Evolutionary conservation across 2,888 invertebrate genomes (phyloP).

Genomic region (Orthonychiurus folsomi): DNA sequence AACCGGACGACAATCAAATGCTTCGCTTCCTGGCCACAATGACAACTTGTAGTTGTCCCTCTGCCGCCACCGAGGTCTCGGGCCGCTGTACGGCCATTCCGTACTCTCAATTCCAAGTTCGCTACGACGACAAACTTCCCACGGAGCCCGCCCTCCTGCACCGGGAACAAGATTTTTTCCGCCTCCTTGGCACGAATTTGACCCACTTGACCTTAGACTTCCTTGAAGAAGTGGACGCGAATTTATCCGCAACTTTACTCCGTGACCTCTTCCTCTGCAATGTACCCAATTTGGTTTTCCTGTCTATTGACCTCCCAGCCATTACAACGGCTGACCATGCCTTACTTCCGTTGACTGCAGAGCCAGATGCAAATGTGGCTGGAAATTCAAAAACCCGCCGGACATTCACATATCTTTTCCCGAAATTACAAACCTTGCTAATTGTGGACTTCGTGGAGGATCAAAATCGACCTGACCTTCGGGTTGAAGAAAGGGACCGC

Average conservation of each 20-base stretch:
- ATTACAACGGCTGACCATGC: conserved; percentile 4
- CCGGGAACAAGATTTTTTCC: conserved; percentile 4
- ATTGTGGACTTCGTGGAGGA: conserved; percentile 6
- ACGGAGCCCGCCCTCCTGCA: neutral
- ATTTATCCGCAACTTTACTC: conserved; percentile 4
- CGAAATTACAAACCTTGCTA: conserved; percentile 7
- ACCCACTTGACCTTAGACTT: conserved; percentile 7
- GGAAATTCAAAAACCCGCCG: neutral
- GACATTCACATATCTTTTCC: neutral
- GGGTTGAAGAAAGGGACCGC: neutral
- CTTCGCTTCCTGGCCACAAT: neutral
- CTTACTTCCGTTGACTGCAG: neutral
- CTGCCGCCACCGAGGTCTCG: neutral
- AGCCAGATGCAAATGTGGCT: neutral
- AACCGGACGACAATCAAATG: neutral
- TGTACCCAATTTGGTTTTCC: conserved; percentile 7
- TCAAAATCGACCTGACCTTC: neutral
- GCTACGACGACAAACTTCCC: conserved; percentile 6
- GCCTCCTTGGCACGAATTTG: neutral
- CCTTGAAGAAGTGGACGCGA: neutral
- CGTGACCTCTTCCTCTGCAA: conserved; percentile 1
- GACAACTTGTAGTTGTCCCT: neutral
- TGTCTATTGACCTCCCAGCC: conserved; percentile 8
- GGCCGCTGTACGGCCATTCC: conserved; percentile 2
- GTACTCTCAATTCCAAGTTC: conserved; percentile 3